phyloP scores from a whole-genome alignment of 2,113 vertebrate species.

The Eurystomus gularis region DNA sequence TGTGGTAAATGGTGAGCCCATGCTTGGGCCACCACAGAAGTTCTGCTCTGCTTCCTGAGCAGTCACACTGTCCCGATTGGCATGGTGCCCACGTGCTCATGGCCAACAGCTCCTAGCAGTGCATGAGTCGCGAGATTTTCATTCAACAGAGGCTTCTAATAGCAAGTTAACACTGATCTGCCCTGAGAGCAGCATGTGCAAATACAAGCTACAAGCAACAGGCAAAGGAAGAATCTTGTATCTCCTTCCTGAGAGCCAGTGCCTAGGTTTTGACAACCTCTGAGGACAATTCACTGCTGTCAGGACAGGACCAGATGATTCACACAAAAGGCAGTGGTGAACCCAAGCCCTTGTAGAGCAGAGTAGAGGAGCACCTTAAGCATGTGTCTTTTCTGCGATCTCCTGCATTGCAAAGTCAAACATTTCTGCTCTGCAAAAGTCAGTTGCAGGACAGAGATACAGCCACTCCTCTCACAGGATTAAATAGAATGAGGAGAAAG shows the following conservation, averaged over 20 bases:
- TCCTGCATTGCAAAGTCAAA: not conserved
- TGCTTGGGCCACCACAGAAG: not conserved
- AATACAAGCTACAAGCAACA: not conserved
- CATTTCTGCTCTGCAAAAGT: not conserved
- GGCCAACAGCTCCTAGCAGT: not conserved
- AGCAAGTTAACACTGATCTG: not conserved
- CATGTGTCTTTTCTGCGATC: fast-evolving
- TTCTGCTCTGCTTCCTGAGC: not conserved
- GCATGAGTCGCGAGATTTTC: not conserved
- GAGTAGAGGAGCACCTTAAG: not conserved
- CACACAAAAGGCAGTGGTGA: not conserved
- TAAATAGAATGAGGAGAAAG: not conserved
- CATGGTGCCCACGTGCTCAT: fast-evolving
- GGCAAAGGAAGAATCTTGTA: not conserved
- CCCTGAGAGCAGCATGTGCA: not conserved
- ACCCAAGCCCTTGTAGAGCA: not conserved
- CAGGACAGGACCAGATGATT: not conserved
- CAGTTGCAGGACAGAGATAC: not conserved
- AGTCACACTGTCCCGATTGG: fast-evolving
- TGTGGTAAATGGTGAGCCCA: fast-evolving
- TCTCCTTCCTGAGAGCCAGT: not conserved
- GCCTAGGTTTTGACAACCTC: not conserved
- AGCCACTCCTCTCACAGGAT: not conserved
- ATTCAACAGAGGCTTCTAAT: not conserved
- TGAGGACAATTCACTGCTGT: not conserved